A percentile compares a stretch with the other conserved stretches of the same genome.
phyloP scores from a whole-genome alignment of 2,797 vertebrate genomes.

The Podarcis lilfordi region DNA sequence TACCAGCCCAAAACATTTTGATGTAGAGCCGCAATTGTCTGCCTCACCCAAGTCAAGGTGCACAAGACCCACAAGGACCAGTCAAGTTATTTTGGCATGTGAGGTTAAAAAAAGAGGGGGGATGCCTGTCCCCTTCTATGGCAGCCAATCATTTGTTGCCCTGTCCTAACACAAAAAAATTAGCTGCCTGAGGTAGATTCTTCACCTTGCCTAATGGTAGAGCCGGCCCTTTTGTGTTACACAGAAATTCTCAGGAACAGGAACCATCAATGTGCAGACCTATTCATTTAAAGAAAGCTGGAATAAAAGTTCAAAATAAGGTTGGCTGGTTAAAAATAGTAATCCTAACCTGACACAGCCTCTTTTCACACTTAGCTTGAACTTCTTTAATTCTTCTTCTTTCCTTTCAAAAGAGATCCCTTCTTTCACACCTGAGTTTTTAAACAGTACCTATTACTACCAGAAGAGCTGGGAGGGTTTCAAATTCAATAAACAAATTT shows the following conservation, averaged over 20 bases:
- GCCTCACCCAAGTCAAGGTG: neutral
- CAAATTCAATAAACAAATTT: conserved; percentile 44
- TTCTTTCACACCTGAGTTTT: conserved; percentile 12
- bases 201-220: no score
- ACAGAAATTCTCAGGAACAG: neutral
- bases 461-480: conserved; percentile 36
- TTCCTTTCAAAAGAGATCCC: neutral
- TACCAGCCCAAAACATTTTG: neutral
- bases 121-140: no score
- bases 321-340: neutral
- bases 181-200: neutral
- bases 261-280: neutral
- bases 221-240: neutral
- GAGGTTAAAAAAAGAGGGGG: neutral
- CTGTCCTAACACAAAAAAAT: neutral
- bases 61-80: neutral
- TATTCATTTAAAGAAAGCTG: neutral
- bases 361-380: neutral
- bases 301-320: neutral
- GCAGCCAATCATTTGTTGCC: neutral
- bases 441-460: conserved; percentile 24
- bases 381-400: conserved; percentile 1
- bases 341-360: neutral
- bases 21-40: neutral
- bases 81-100: neutral